Evolutionary conservation across 2,113 vertebrate genomes (phyloP).

Genomic region (Falco punctatus): DNA sequence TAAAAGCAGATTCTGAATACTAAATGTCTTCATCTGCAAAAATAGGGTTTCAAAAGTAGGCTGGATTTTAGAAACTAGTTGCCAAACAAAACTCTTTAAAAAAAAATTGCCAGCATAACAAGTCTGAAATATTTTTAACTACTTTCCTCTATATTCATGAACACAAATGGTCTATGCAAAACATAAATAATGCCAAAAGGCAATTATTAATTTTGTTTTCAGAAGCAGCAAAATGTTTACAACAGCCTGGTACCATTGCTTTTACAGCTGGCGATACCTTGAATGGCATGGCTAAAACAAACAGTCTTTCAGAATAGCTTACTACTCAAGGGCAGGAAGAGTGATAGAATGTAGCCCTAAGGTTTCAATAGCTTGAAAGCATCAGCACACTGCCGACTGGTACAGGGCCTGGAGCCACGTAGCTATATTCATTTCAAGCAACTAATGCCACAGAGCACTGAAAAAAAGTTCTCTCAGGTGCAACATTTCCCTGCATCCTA

Average conservation of each 20-base stretch:
- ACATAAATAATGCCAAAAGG: not conserved
- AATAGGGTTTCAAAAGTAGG: not conserved
- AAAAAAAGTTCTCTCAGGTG: not conserved
- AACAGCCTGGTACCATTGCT: not conserved
- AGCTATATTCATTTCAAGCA: not conserved
- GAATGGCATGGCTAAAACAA: not conserved
- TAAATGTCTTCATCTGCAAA: not conserved
- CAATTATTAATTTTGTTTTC: not conserved
- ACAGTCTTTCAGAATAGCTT: not conserved
- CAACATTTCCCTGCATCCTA: not conserved
- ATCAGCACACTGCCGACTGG: fast-evolving
- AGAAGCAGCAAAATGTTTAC: not conserved
- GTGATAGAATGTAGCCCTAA: not conserved
- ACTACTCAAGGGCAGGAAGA: not conserved
- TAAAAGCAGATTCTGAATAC: not conserved
- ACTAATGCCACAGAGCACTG: not conserved
- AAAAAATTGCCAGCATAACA: not conserved
- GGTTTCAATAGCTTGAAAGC: not conserved
- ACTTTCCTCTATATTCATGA: not conserved
- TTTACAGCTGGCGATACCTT: not conserved
- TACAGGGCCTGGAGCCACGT: too few species aligned
- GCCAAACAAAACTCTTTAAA: not conserved
- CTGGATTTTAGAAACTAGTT: not conserved
- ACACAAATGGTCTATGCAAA: not conserved
- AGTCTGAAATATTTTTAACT: not conserved